Conservation (phyloP, 2,113 vertebrate species). For the Willisornis vidua region DNA sequence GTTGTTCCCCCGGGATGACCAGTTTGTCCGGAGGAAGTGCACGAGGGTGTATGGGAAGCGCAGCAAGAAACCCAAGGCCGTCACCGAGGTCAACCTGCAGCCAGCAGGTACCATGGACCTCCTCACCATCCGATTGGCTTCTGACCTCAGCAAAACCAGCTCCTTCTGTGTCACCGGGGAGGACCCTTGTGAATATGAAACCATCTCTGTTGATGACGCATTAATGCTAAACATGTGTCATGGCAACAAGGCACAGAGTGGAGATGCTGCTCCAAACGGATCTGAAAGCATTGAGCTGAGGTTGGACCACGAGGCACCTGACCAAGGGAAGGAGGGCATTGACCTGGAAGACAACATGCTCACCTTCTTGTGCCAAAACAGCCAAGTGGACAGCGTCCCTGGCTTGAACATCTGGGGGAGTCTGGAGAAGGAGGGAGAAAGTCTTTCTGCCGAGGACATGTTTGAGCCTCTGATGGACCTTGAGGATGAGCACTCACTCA, state of each 20-base stretch:
- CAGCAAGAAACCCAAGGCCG: conserved; percentile 76
- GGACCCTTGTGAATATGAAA: conserved; percentile 80
- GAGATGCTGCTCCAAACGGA: conserved; percentile 8
- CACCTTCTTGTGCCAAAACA: conserved; percentile 67
- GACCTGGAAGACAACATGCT: conserved; percentile 46
- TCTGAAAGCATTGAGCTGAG: conserved; percentile 7
- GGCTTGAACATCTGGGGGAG: conserved; percentile 71
- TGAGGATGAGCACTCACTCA: conserved; percentile 55
- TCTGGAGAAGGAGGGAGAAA: conserved; percentile 64
- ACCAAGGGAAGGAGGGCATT: conserved; percentile 23
- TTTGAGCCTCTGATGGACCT: conserved; percentile 64
- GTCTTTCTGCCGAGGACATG: conserved; percentile 37
- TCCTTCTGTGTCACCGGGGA: conserved; percentile 74
- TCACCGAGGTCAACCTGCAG: neutral
- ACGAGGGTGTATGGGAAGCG: conserved; percentile 89
- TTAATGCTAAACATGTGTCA: conserved; percentile 86
- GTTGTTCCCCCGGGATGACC: conserved; percentile 86
- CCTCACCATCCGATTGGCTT: conserved; percentile 11
- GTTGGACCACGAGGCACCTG: neutral
- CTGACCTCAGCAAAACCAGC: conserved; percentile 70
- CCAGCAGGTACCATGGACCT: neutral
- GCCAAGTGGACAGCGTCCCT: conserved; percentile 52
- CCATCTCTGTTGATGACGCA: conserved; percentile 82
- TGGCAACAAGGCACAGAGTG: conserved; percentile 60
- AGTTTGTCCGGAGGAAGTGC: conserved; percentile 85